These are phyloP conservation scores for Hyposmocoma kahamanoa DNA, from an alignment of 1,140 invertebrate genomes.

Conservation along the genomic window DNA sequence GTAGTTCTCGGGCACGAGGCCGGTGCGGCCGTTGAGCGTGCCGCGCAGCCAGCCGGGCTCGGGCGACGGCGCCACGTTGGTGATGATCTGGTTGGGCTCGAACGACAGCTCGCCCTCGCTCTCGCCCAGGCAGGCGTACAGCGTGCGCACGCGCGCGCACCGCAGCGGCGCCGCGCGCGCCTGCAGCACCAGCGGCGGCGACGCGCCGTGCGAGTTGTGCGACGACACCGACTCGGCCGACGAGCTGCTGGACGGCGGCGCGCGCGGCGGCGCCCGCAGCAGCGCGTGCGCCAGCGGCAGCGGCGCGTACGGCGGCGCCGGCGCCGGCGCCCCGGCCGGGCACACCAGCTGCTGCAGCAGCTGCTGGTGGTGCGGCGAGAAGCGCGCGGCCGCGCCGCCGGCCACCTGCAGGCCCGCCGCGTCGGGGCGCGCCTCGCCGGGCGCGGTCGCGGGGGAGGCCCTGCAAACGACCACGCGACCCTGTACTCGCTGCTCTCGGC, in stretches of 20 bases:
- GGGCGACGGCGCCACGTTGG: constrained; percentile 91
- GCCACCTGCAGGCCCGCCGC: neutral
- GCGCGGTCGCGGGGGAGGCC: neutral
- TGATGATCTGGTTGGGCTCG: constrained; percentile 98
- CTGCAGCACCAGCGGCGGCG: neutral
- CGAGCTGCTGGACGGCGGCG: neutral
- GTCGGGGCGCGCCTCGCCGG: neutral
- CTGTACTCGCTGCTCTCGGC: no score
- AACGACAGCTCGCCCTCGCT: constrained; percentile 97
- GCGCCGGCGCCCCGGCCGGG: constrained; percentile 21
- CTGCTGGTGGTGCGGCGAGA: constrained; percentile 50
- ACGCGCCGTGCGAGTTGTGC: neutral
- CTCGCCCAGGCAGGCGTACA: constrained; percentile 96
- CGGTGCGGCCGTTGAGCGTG: constrained; percentile 93
- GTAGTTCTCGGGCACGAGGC: constrained; percentile 97
- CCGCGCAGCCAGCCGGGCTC: constrained; percentile 98
- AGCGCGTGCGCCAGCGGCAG: constrained; percentile 3
- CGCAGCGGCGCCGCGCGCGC: neutral
- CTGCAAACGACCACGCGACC: neutral
- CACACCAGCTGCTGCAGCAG: constrained; percentile 44
- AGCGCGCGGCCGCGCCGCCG: constrained; percentile 19
- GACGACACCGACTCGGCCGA: neutral
- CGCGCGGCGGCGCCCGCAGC: neutral
- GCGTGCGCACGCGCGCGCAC: constrained; percentile 87
- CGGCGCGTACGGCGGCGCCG: constrained; percentile 12